phyloP scores from a whole-genome alignment of 2,888 invertebrate species.

The Idaea aversata region DNA sequence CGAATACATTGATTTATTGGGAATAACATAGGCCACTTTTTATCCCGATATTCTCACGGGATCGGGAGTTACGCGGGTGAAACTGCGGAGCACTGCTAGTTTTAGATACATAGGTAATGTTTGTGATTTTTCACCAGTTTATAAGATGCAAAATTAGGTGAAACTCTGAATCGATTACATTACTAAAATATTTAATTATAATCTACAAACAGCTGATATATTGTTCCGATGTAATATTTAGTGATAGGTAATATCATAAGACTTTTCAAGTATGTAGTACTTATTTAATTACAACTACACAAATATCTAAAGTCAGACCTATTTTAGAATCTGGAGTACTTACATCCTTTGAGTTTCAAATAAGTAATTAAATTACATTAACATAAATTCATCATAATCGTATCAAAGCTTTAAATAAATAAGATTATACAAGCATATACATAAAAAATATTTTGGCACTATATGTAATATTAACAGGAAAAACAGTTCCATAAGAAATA shows the following conservation, averaged over 20 bases:
- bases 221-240: conserved; percentile 11
- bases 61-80: no score
- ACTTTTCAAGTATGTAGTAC: conserved; percentile 13
- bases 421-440: conserved; percentile 46
- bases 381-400: conserved; percentile 4
- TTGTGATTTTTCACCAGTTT: not conserved
- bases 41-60: no score
- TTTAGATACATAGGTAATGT: not conserved
- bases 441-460: conserved; percentile 69
- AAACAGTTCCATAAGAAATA: conserved; percentile 47
- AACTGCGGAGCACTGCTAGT: no score
- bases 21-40: no score
- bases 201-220: conserved; percentile 12
- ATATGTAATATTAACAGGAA: conserved; percentile 52
- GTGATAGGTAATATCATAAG: conserved; percentile 24
- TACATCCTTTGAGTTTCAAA: conserved; percentile 10
- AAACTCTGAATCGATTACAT: conserved; percentile 20
- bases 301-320: conserved; percentile 19
- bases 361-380: conserved; percentile 13
- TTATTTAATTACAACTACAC: conserved; percentile 14
- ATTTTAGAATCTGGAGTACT: conserved; percentile 22
- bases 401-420: conserved; percentile 37
- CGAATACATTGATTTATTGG: no score
- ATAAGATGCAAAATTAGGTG: not conserved
- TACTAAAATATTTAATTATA: conserved; percentile 12